Percentiles rank a stretch among this genome's conserved stretches.
phyloP scores from a whole-genome alignment of 2,797 vertebrate genomes.

The Gallinago solitaria region DNA sequence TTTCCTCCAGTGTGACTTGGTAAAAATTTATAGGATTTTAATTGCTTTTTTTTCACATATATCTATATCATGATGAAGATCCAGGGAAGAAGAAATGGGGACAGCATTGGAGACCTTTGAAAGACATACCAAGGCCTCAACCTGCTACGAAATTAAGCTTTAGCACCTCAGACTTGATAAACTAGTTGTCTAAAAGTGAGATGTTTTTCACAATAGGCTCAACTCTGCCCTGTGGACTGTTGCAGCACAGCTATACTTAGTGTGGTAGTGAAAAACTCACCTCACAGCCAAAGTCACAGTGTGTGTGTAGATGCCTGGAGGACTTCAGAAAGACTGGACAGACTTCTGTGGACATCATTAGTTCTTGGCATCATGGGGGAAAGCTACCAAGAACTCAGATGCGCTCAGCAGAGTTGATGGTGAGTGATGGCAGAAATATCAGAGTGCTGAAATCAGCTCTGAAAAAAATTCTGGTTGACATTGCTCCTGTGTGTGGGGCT shows the following conservation, averaged over 20 bases:
- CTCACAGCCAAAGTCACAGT: neutral
- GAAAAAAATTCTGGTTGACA: neutral
- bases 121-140: neutral
- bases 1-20: neutral
- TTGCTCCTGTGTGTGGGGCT: neutral
- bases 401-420: neutral
- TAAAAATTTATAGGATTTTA: neutral
- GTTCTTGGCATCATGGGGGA: neutral
- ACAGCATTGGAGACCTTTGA: neutral
- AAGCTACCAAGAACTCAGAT: neutral
- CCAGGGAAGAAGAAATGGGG: neutral
- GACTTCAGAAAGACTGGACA: neutral
- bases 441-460: neutral
- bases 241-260: neutral
- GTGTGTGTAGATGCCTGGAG: neutral
- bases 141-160: neutral
- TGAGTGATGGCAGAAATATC: neutral
- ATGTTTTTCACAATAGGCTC: neutral
- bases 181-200: neutral
- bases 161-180: neutral
- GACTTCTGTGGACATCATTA: fast-evolving
- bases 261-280: neutral
- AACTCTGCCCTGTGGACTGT: fast-evolving
- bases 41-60: neutral
- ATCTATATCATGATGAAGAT: neutral